Conservation (phyloP, 1,140 invertebrate species). For the Venturia canescens region DNA sequence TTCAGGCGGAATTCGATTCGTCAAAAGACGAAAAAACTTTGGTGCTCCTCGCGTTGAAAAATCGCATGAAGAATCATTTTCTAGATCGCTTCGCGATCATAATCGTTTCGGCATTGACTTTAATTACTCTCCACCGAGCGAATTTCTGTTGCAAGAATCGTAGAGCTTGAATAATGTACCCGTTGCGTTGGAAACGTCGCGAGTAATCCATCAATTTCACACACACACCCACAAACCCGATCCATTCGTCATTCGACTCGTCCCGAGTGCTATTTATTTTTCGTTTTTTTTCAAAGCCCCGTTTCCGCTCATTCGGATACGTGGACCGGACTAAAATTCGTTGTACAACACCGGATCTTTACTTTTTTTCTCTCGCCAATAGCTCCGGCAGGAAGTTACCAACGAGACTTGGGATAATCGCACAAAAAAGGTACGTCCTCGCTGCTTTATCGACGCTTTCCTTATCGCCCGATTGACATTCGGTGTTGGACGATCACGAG, state of each 20-base stretch:
- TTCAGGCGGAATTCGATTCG: no score
- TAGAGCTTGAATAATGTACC: background rate
- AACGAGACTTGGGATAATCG: background rate
- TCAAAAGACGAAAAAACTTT: no score
- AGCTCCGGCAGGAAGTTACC: background rate
- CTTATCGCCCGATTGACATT: no score
- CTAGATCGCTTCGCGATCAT: no score
- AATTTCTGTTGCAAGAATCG: background rate
- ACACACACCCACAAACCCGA: background rate
- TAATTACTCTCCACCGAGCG: background rate
- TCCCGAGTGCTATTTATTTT: background rate
- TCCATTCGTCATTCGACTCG: background rate
- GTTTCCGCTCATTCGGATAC: background rate
- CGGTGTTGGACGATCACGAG: no score
- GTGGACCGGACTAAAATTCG: background rate
- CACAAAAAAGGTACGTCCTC: background rate
- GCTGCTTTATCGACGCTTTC: background rate
- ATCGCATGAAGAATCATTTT: no score
- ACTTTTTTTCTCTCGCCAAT: background rate
- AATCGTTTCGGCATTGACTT: no score
- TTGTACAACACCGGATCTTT: conserved; percentile 2
- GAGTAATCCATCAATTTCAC: background rate
- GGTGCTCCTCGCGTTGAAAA: no score
- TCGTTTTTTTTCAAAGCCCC: background rate
- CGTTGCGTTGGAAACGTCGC: background rate